Conservation (phyloP, 2,888 invertebrate genomes). For the Plagiodera versicolora region DNA sequence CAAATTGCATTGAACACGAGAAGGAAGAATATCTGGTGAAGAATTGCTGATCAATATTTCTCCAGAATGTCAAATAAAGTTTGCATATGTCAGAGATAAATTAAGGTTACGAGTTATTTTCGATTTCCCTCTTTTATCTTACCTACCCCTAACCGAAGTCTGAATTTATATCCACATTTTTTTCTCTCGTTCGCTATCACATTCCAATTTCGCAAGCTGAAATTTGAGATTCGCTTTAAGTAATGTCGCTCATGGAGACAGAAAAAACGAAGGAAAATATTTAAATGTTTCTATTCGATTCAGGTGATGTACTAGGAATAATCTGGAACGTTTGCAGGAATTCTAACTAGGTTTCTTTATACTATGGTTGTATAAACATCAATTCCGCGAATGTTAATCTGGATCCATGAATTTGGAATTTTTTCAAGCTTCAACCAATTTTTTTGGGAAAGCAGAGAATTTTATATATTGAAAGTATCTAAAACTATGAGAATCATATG, state of each 20-base stretch:
- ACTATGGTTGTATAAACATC: not conserved
- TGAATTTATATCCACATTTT: not conserved
- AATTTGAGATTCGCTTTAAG: not conserved
- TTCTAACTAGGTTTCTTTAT: not conserved
- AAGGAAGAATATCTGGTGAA: not conserved
- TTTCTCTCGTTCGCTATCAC: not conserved
- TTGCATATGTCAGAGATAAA: not conserved
- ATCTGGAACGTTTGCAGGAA: not conserved
- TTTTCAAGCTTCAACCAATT: too few relatives aligned
- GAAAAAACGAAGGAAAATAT: not conserved
- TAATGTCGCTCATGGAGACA: not conserved
- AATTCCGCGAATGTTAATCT: too few relatives aligned
- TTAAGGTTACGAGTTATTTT: not conserved
- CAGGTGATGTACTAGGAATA: not conserved
- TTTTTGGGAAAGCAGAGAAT: too few relatives aligned
- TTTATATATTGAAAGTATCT: too few relatives aligned
- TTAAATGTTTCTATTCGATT: not conserved
- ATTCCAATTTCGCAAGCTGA: not conserved
- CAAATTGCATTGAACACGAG: not conserved
- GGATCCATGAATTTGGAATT: too few relatives aligned
- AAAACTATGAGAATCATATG: too few relatives aligned
- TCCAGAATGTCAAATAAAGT: not conserved
- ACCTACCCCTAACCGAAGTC: not conserved
- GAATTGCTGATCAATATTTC: not conserved
- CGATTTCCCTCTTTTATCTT: not conserved